Base-by-base conservation (phyloP, 2,888 invertebrate species). In the Caenorhabditis sinica region DNA sequence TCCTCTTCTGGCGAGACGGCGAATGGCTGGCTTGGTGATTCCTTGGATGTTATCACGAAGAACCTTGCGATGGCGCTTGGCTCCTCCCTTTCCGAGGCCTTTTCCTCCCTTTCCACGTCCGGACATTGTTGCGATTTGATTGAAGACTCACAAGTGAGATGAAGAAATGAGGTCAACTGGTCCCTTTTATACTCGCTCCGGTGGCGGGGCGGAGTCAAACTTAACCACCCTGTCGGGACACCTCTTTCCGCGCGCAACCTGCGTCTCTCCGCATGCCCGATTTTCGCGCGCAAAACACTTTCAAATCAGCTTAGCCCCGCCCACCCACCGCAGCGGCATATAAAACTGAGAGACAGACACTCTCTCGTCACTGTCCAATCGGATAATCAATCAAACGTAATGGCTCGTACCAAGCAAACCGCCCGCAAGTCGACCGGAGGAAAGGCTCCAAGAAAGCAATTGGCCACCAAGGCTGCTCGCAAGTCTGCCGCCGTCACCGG, bases 401-500 rank as follows among this genome's bases (percentile, higher is more conserved):
- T 88, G 88, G 88, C 88, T 72, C 88, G 88, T 77, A 88, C 88
- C 84, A 88, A 88, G 88, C 88, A 88, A 85, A 88, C 88, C 79
- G 88, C 88, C 45, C 87, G 88, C 69, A 88, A 87, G 61, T 88
- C 88, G 68, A 87, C 88, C 77, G 88, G 88, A 88, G 87, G 88
- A 86, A 88, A 88, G 86, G 87, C 88, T 75, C 88, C 88, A 53
- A 80, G 87, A 80, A 88, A 88, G 83, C 87, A 86, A 73, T 58
- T 88, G 53, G 91, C 91, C 65, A 91, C 91, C 40, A 91, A 85
- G 72, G 86, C 88, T n/a, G 97, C 97, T 49, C 95, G 97, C 94
- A 97, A 97, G 94, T 96, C 96, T 86, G 97, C 97, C 45, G 97
- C 97, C 45, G 96, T 97, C 89, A 97, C 97, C 90, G 97, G 97